These are phyloP conservation scores for Clistopyga incitator DNA, from an alignment of 2,888 invertebrate species.

Conservation along the genomic window DNA sequence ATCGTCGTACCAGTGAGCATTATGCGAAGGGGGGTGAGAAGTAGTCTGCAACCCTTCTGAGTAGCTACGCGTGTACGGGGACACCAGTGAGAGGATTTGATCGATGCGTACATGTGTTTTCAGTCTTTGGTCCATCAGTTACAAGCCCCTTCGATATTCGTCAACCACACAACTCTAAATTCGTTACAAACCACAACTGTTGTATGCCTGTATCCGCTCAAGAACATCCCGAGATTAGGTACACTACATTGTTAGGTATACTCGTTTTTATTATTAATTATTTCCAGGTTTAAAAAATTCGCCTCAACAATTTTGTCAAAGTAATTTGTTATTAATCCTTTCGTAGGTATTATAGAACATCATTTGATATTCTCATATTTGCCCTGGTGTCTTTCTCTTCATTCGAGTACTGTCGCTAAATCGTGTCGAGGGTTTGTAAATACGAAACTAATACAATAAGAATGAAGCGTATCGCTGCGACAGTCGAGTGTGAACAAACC, in stretches of 20 bases:
- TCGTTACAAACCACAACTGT: slow-evolving; percentile 43
- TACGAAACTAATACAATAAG: slow-evolving; percentile 41
- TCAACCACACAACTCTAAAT: slow-evolving; percentile 23
- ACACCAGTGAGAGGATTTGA: slow-evolving; percentile 9
- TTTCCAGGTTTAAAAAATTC: no score
- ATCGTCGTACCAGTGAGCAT: slow-evolving; percentile 62
- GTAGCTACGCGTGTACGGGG: slow-evolving; percentile 20
- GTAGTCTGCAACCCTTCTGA: slow-evolving; percentile 49
- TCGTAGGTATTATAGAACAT: no score
- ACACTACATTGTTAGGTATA: not conserved
- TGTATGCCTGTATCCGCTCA: not conserved
- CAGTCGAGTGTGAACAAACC: slow-evolving; percentile 39
- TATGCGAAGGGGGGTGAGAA: slow-evolving; percentile 44
- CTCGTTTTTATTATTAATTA: not conserved
- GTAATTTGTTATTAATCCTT: no score
- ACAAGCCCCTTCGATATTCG: slow-evolving; percentile 11
- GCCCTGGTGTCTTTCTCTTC: not conserved
- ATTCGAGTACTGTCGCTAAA: not conserved
- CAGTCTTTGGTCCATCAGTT: slow-evolving; percentile 66
- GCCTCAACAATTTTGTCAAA: no score
- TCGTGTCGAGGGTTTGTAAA: slow-evolving; percentile 7
- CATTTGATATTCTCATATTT: no score
- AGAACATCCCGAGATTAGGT: not conserved
- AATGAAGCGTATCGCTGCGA: slow-evolving; percentile 25
- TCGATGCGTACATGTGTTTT: slow-evolving; percentile 31